phyloP scores from a whole-genome alignment of 2,888 invertebrate genomes.

The Sinelater perroti region DNA sequence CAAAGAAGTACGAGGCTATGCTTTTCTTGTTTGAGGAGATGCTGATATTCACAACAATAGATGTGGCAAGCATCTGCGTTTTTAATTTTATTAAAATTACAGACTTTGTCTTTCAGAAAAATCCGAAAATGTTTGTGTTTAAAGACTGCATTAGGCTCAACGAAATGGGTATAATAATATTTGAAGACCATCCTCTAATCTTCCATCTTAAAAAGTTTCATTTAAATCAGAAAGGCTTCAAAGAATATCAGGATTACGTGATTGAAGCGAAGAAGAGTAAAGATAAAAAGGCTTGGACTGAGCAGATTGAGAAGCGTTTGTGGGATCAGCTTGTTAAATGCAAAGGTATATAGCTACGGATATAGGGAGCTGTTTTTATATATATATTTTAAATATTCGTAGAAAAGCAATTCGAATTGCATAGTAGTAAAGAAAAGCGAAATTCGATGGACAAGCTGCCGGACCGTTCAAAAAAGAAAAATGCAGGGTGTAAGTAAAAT shows the following conservation, averaged over 20 bases:
- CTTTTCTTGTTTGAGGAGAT: conserved; percentile 56
- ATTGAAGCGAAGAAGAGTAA: conserved; percentile 51
- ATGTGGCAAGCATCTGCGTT: too few relatives aligned
- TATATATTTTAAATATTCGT: too few relatives aligned
- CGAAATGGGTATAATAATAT: conserved; percentile 51
- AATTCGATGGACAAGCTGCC: not conserved
- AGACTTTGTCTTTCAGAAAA: conserved; percentile 44
- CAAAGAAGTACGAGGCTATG: conserved; percentile 50
- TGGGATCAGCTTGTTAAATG: conserved; percentile 53
- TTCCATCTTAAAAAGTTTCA: conserved; percentile 48
- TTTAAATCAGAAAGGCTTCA: conserved; percentile 27
- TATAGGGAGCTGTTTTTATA: not conserved
- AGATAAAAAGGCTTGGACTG: conserved; percentile 51
- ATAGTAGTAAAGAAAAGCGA: conserved; percentile 8
- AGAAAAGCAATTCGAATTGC: conserved; percentile 21
- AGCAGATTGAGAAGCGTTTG: conserved; percentile 50
- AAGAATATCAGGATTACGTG: conserved; percentile 29
- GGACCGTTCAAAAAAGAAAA: conserved; percentile 8
- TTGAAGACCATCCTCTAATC: conserved; percentile 48
- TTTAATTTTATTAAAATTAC: too few relatives aligned
- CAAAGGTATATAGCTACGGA: conserved; percentile 51
- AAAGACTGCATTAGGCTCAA: conserved; percentile 51
- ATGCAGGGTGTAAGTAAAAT: conserved; percentile 15
- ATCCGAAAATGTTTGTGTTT: conserved; percentile 50
- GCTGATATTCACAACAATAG: conserved; percentile 51